phyloP scores from a whole-genome alignment of 2,113 vertebrate genomes.

The Uria lomvia region DNA sequence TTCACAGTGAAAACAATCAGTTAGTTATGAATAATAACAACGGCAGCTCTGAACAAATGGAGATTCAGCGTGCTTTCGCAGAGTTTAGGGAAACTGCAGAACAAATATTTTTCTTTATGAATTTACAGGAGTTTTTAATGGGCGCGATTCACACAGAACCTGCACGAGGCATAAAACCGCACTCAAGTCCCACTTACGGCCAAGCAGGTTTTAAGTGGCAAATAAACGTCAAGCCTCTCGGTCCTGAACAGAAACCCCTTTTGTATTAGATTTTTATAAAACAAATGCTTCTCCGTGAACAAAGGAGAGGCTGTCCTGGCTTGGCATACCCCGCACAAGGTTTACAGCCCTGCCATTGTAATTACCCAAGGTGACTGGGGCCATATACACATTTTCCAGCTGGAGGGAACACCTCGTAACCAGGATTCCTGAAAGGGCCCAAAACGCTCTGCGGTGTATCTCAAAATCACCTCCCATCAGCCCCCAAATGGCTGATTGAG shows the following conservation, averaged over 20 bases:
- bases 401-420: not conserved
- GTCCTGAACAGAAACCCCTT: not conserved
- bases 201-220: not conserved
- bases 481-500: not conserved
- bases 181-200: not conserved
- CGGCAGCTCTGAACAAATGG: not conserved
- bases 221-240: not conserved
- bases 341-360: not conserved
- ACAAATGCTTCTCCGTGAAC: not conserved
- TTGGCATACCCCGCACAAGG: not conserved
- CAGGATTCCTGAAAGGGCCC: not conserved
- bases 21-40: not conserved
- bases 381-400: not conserved
- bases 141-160: not conserved
- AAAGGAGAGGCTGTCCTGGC: not conserved
- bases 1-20: not conserved
- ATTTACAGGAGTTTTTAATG: not conserved
- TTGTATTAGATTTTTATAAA: not conserved
- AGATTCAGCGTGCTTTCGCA: not conserved
- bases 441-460: not conserved
- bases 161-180: not conserved
- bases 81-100: not conserved
- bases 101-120: not conserved
- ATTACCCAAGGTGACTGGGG: not conserved
- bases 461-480: not conserved